A percentile compares a stretch with the other conserved stretches of the same genome.
phyloP scores from a whole-genome alignment of 2,888 invertebrate species.

The Mesopsocus fuscifrons region DNA sequence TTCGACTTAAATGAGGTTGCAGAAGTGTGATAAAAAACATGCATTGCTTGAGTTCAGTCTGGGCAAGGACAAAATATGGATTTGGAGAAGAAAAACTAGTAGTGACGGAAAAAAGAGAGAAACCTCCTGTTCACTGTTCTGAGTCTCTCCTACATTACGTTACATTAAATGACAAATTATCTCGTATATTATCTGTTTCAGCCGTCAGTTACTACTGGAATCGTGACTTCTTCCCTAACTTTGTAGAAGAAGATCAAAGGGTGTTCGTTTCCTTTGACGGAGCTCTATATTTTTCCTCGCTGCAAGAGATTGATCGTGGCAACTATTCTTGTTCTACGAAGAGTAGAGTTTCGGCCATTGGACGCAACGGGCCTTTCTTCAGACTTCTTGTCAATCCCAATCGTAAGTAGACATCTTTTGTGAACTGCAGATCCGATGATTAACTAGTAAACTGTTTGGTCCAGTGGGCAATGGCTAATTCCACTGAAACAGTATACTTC shows the following conservation, averaged over 20 bases:
- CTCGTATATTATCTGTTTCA: too few relatives aligned
- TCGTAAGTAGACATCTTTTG: slow-evolving; percentile 29
- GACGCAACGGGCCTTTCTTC: slow-evolving; percentile 80
- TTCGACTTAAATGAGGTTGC: too few relatives aligned
- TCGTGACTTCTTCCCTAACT: slow-evolving; percentile 72
- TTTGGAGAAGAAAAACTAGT: too few relatives aligned
- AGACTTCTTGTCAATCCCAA: slow-evolving; percentile 62
- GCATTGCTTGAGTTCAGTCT: too few relatives aligned
- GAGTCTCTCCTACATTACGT: too few relatives aligned
- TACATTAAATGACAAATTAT: too few relatives aligned
- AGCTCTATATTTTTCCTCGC: slow-evolving; percentile 81
- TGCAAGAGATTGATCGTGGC: slow-evolving; percentile 77
- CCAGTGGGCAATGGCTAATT: too few relatives aligned
- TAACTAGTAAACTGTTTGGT: too few relatives aligned
- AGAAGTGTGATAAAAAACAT: too few relatives aligned
- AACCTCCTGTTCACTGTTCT: too few relatives aligned
- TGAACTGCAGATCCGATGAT: neutral
- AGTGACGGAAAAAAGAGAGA: too few relatives aligned
- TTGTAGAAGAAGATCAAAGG: slow-evolving; percentile 80
- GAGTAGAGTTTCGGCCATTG: slow-evolving; percentile 68
- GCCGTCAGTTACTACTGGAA: slow-evolving; percentile 83
- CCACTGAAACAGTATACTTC: slow-evolving; percentile 8
- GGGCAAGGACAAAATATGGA: too few relatives aligned
- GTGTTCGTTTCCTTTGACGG: slow-evolving; percentile 91
- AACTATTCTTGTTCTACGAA: slow-evolving; percentile 85